A percentile compares a stretch with the other conserved stretches of the same genome.
These are phyloP conservation scores for Pygocentrus nattereri DNA, from an alignment of 2,797 vertebrate genomes.

Conservation along the genomic window DNA sequence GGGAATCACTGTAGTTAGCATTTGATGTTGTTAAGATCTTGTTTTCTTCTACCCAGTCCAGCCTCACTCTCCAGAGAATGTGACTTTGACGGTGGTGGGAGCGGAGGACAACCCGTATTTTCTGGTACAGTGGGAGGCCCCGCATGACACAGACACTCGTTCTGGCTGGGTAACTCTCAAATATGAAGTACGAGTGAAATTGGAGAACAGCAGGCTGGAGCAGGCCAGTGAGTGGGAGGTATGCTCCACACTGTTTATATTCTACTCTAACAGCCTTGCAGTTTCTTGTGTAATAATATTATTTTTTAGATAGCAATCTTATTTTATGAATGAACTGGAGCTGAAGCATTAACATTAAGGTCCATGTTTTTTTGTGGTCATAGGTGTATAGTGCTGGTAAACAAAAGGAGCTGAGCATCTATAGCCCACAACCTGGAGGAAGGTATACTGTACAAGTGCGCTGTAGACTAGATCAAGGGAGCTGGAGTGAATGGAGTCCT, in stretches of 20 bases:
- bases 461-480: slow-evolving; percentile 83
- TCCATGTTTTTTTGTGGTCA: slow-evolving; percentile 32
- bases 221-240: slow-evolving; percentile 84
- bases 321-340: background rate
- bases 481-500: slow-evolving; percentile 88
- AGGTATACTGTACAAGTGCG: slow-evolving; percentile 83
- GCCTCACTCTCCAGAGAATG: slow-evolving; percentile 84
- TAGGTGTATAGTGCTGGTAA: slow-evolving; percentile 77
- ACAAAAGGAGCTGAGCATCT: slow-evolving; percentile 78
- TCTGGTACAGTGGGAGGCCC: slow-evolving; percentile 83
- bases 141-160: slow-evolving; percentile 75
- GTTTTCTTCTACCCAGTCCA: slow-evolving; percentile 78
- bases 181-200: slow-evolving; percentile 83
- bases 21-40: slow-evolving; percentile 12
- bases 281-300: background rate
- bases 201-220: slow-evolving; percentile 58
- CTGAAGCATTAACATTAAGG: background rate
- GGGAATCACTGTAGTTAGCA: background rate
- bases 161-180: slow-evolving; percentile 90
- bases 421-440: slow-evolving; percentile 77
- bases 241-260: slow-evolving; percentile 49
- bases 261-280: background rate
- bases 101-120: slow-evolving; percentile 73
- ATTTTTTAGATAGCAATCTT: background rate
- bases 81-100: slow-evolving; percentile 79